Percentiles rank a stretch among this genome's conserved stretches.
These are phyloP conservation scores for Drosophila pandora DNA, from an alignment of 1,140 invertebrate species.

Conservation along the genomic window DNA sequence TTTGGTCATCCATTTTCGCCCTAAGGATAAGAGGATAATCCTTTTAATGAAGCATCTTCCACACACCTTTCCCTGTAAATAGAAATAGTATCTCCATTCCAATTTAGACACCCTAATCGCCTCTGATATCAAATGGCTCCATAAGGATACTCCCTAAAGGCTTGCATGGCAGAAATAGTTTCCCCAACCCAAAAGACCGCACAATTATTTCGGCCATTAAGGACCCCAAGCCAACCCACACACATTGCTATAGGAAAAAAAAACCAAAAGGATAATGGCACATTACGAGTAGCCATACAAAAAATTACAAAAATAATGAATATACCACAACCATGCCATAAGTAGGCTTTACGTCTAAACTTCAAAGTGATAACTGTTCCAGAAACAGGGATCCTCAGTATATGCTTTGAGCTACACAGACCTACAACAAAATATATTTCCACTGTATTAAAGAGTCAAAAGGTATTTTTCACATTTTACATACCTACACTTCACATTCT, in stretches of 20 bases:
- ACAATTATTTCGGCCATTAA: slow-evolving; percentile 39
- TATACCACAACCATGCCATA: background rate
- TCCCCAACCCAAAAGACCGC: slow-evolving; percentile 23
- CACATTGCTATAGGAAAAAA: slow-evolving; percentile 13
- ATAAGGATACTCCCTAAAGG: slow-evolving; percentile 1
- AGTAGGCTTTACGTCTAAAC: background rate
- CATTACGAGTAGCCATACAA: slow-evolving; percentile 5
- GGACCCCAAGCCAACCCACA: slow-evolving; percentile 4
- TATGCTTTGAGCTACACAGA: background rate
- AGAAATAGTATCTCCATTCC: background rate
- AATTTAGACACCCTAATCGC: slow-evolving; percentile 41
- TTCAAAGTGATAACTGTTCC: background rate
- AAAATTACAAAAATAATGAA: background rate
- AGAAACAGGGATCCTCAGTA: background rate
- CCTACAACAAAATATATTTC: background rate
- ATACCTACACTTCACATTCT: background rate
- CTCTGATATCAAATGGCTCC: slow-evolving; percentile 36
- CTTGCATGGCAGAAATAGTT: slow-evolving; percentile 26
- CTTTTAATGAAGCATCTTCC: too few relatives aligned
- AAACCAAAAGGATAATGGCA: slow-evolving; percentile 23
- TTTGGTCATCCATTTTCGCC: too few relatives aligned
- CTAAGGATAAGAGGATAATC: too few relatives aligned
- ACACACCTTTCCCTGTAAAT: too few relatives aligned
- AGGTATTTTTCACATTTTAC: background rate
- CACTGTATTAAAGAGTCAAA: too few relatives aligned